These are phyloP conservation scores for Sitobion miscanthi DNA, from an alignment of 1,140 invertebrate genomes.

Conservation along the genomic window DNA sequence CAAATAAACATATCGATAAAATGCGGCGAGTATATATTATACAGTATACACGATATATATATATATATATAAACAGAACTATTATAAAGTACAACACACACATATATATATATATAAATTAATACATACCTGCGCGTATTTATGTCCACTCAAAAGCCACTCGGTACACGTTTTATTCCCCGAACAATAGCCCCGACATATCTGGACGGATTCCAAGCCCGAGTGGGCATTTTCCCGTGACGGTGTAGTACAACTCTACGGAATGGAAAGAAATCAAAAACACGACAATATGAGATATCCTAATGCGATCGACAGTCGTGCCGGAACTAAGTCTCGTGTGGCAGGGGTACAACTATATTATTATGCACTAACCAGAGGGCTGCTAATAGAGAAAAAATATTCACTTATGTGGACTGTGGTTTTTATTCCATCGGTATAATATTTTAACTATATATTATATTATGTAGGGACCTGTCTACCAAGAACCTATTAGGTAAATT, in stretches of 20 bases:
- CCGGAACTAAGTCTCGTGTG: not conserved
- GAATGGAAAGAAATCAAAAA: not conserved
- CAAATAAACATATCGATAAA: slow-evolving; percentile 13
- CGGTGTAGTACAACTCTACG: not conserved
- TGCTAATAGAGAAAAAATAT: not conserved
- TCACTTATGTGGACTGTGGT: too few species aligned
- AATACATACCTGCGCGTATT: not conserved
- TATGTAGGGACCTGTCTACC: too few species aligned
- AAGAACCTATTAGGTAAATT: too few species aligned
- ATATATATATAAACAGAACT: too few species aligned
- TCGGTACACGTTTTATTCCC: not conserved
- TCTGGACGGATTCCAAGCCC: not conserved
- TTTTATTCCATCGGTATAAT: too few species aligned
- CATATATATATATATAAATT: not conserved
- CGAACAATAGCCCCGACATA: not conserved
- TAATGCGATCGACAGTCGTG: not conserved
- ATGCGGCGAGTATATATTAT: not conserved
- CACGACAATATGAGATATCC: not conserved
- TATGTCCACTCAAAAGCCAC: not conserved
- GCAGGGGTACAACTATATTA: not conserved
- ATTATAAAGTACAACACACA: too few species aligned
- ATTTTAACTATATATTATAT: too few species aligned
- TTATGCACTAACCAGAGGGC: not conserved
- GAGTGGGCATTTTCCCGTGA: not conserved
- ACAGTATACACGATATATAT: too few species aligned